Evolutionary conservation across 2,888 invertebrate genomes (phyloP), one percentile per base, ranked within the genome.

Genomic region (Itoplectis maculator): DNA sequence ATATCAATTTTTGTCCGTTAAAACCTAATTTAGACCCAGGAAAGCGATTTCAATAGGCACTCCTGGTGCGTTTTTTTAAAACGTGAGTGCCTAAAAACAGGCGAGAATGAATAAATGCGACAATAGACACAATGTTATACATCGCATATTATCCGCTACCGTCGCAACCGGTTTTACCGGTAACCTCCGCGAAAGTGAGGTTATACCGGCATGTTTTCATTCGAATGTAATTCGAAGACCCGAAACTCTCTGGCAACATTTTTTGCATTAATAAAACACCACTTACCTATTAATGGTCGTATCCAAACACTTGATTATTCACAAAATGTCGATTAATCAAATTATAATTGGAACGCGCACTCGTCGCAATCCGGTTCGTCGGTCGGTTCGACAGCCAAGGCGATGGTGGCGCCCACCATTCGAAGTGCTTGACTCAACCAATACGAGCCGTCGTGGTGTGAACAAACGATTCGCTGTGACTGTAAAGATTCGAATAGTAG

Each of bases 171-270:
- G 49, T 49, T 18, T 49, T 49, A 49, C 49, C 49, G 49, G 49
- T 49, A 49, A 49, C 49, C 49, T 49, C 49, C 49, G 49, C 49
- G 2, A 49, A 49, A 49, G 15, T 49, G 49, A 49, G 49, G 49
- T 49, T 49, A 49, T 49, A 49, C 49, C 49, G 15, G 15, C 18
- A 49, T 49, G 5, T 49, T 49, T 49, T 18, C 49, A 49, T 49
- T 49, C 18, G 49, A 49, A 18, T 49, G 49, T 15, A 18, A 49
- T 18, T 7, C 8, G 49, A 49, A 49, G 49, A 49, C 49, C 7
- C 15, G 15, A 49, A 49, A 49, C 49, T 15, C 49, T 18, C 8
- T 49, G 49, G 7, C 49, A 49, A 49, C 18, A 49, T 18, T 49
- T 49, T 49, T 18, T 18, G 18, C 49, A 49, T 49, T 49, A 3